phyloP scores from a whole-genome alignment of 2,797 vertebrate species.

The Chromobotia macracanthus region DNA sequence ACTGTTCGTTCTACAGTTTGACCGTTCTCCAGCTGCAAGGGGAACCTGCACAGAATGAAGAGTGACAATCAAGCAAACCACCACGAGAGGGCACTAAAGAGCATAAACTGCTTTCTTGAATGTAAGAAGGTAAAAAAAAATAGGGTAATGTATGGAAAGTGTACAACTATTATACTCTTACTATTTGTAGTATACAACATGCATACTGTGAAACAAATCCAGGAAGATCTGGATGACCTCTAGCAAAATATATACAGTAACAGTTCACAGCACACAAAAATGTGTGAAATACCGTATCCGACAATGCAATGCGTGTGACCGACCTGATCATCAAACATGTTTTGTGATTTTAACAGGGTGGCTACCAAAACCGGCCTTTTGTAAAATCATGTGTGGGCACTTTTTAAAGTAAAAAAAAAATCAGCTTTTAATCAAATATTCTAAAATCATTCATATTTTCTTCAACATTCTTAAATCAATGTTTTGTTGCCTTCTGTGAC shows the following conservation, averaged over 20 bases:
- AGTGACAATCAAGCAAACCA: not conserved
- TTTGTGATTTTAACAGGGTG: too few relatives aligned
- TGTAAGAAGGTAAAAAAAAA: not conserved
- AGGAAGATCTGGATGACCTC: not conserved
- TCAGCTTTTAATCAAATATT: too few relatives aligned
- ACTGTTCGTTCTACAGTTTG: slow-evolving; percentile 98
- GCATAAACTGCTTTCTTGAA: not conserved
- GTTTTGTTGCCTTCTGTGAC: not conserved
- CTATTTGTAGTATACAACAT: not conserved
- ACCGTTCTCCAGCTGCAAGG: slow-evolving; percentile 95
- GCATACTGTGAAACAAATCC: not conserved
- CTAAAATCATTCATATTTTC: not conserved
- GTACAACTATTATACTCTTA: not conserved
- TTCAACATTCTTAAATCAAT: not conserved
- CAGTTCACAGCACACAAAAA: too few relatives aligned
- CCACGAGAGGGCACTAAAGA: slow-evolving; percentile 21
- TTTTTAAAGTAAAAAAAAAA: too few relatives aligned
- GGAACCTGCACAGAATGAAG: slow-evolving; percentile 81
- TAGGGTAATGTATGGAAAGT: not conserved
- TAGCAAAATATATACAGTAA: not conserved
- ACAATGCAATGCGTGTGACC: not conserved
- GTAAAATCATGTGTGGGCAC: too few relatives aligned
- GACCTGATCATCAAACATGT: too few relatives aligned
- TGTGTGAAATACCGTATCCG: not conserved
- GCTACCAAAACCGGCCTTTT: too few relatives aligned